Percentiles rank a stretch among this genome's conserved stretches.
Evolutionary conservation across 2,888 invertebrate species (phyloP).

Genomic region (Sphaerophoria taeniata): DNA sequence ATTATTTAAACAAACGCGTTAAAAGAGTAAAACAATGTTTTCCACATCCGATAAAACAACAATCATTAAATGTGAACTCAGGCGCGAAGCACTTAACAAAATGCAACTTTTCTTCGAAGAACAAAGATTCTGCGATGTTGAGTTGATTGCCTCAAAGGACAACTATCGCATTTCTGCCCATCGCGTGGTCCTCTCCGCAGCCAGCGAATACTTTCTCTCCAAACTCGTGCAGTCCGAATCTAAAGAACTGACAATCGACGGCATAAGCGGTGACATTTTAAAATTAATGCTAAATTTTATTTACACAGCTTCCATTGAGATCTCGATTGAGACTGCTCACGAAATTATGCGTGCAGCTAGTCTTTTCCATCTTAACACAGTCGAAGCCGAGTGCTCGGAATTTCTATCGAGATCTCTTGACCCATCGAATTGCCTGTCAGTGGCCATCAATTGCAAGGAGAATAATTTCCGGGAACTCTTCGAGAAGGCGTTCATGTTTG

Average conservation of each 20-base stretch:
- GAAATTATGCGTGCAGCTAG: conserved; percentile 17
- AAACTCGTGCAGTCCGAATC: not conserved
- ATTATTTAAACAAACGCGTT: too few species aligned
- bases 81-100: not conserved
- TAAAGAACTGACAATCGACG: not conserved
- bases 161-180: conserved; percentile 14
- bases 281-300: conserved; percentile 10
- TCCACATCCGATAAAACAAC: not conserved
- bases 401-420: conserved; percentile 11
- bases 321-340: conserved; percentile 1
- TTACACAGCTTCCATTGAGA: conserved; percentile 10
- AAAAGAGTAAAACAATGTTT: too few species aligned
- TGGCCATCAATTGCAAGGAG: not conserved
- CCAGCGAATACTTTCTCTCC: conserved; percentile 34
- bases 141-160: conserved; percentile 31
- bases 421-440: conserved; percentile 10
- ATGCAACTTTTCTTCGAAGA: conserved; percentile 29
- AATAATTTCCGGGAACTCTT: not conserved
- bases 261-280: conserved; percentile 19
- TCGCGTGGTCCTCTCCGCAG: conserved; percentile 12
- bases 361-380: conserved; percentile 1
- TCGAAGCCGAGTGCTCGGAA: conserved; percentile 17
- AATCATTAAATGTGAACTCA: conserved; percentile 17
- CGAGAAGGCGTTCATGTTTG: conserved; percentile 14
- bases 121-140: conserved; percentile 32